Percentiles rank a stretch among this genome's conserved stretches.
These are phyloP conservation scores for Hemiprocne comata DNA, from an alignment of 2,113 vertebrate species.

Conservation along the genomic window DNA sequence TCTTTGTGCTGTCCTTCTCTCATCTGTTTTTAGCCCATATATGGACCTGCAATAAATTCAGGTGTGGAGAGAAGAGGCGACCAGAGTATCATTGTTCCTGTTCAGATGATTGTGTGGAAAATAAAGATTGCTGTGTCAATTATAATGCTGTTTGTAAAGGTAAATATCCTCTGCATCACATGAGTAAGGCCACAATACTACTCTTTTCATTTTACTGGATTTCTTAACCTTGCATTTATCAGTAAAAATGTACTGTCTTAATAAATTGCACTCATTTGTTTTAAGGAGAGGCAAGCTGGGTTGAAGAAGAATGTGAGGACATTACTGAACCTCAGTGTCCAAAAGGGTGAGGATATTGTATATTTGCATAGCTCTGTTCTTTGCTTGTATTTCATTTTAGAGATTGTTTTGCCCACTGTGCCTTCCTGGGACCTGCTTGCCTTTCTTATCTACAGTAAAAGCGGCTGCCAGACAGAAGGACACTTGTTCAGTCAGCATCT, in stretches of 20 bases:
- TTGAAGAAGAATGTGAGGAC: constrained; percentile 77
- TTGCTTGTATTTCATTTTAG: not conserved
- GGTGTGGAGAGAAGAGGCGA: constrained; percentile 82
- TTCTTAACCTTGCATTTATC: not conserved
- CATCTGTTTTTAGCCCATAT: constrained; percentile 63
- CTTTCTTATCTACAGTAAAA: not conserved
- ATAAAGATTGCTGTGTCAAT: constrained; percentile 78
- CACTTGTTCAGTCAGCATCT: not conserved
- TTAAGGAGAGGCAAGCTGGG: constrained; percentile 81
- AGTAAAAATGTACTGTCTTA: not conserved
- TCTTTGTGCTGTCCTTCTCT: not conserved
- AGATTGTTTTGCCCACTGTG: not conserved
- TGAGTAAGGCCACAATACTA: not conserved
- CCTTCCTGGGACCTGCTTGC: not conserved
- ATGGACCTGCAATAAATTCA: constrained; percentile 82
- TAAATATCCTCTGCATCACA: not conserved
- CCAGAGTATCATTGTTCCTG: constrained; percentile 77
- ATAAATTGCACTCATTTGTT: constrained; percentile 50
- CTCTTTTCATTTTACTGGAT: too few relatives aligned
- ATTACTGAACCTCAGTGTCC: constrained; percentile 78
- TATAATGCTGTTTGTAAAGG: constrained; percentile 76
- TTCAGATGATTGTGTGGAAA: constrained; percentile 77
- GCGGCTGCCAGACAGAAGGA: not conserved
- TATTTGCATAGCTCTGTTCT: constrained; percentile 32
- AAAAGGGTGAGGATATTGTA: constrained; percentile 74